Percentiles rank a stretch among this genome's conserved stretches.
phyloP scores from a whole-genome alignment of 1,140 invertebrate species.

The Ceratina calcarata region DNA sequence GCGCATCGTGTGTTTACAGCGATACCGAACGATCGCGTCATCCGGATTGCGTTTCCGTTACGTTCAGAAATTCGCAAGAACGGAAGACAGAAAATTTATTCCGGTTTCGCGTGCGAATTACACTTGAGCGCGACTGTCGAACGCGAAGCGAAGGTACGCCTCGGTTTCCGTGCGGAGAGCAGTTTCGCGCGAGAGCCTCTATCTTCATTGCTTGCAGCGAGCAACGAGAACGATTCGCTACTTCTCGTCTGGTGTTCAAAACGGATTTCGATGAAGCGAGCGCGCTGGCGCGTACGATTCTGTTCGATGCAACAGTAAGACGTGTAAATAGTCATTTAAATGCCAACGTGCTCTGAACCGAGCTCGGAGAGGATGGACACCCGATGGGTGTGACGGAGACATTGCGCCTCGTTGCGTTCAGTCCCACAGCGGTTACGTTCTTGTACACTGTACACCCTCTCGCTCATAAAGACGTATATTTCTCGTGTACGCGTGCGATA shows the following conservation, averaged over 20 bases:
- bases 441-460: constrained; percentile 13
- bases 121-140: neutral
- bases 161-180: neutral
- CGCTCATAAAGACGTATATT: constrained; percentile 40
- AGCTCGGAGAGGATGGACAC: constrained; percentile 32
- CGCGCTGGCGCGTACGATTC: neutral
- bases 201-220: neutral
- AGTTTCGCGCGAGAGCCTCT: neutral
- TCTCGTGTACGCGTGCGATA: constrained; percentile 6
- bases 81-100: neutral
- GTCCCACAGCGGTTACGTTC: constrained; percentile 39
- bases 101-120: neutral
- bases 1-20: constrained; percentile 35
- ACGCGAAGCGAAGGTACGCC: neutral
- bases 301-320: constrained; percentile 10
- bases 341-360: constrained; percentile 34
- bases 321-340: constrained; percentile 44
- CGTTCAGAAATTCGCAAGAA: constrained; percentile 5
- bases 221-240: neutral
- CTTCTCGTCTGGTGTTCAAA: neutral
- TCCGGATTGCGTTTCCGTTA: constrained; percentile 37
- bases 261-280: constrained; percentile 8
- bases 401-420: constrained; percentile 30
- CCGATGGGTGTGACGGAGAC: constrained; percentile 1
- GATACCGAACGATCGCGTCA: constrained; percentile 54